Base-by-base conservation (phyloP, 64 coral and sea anemone genomes). In the Dendronephthya gigantea region DNA sequence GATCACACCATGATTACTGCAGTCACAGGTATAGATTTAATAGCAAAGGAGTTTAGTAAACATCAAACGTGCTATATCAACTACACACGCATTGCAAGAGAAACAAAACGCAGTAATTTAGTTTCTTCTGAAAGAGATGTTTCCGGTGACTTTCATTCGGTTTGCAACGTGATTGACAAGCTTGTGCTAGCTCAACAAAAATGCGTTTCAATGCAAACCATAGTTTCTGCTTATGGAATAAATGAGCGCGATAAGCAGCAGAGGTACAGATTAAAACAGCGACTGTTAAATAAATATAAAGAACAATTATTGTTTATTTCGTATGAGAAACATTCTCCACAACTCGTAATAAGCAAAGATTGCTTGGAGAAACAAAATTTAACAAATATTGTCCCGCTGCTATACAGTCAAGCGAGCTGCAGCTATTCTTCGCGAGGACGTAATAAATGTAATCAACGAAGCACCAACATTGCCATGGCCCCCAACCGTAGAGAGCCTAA, bases 21-120 rank as follows among this genome's bases (percentile, higher is more conserved):
- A 74, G 68, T 74, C 33, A 30, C 68, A 28, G 68, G 33, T 74
- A 74, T 35, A 19, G 68, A 74, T 28, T 74, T 74, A 28, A 74
- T 74, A 30, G 68, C 68, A 35, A 74, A 74, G 68, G 68, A 74
- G 31, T 74, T 2, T 74, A 27, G 33, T 30, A 74, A 74, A 74
- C 68, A 74, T 74, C n/a, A 74, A 74, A 74, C n/a, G 25, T 74
- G 68, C 33, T 74, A 74, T 74, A 74, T 27, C n/a, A 35, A 74
- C 9, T 74, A 74, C 33, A 33, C 72, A 39, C 9, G 28, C 32
- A 39, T 79, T 33, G 28, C 27, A 7, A 7, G 28, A 12, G n/a
- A 79, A 39, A 13, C 9, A 15, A 1, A 6, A 62, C 7, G 19
- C 25, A 39, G 30, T 28, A 15, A 15, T 36, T 36, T 2, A 3